Base-by-base conservation (phyloP, 2,797 vertebrate genomes). In the Hemitrygon akajei region DNA sequence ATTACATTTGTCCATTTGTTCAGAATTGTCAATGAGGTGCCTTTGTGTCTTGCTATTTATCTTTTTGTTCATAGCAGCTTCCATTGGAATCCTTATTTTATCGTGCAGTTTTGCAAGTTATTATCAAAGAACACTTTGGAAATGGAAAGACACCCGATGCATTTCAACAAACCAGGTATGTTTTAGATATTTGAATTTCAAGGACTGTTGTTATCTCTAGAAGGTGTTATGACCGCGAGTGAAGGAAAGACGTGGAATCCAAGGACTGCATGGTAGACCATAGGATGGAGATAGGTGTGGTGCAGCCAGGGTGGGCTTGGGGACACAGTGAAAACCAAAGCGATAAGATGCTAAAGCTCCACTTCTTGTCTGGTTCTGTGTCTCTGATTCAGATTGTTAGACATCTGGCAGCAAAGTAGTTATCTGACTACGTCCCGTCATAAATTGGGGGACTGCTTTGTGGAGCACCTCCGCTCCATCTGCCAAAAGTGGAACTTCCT, bases 51-150 rank as follows among this genome's bases (percentile, higher is more conserved):
- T 0, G 18, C 27, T 69, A 16, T 86, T 58, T 94, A 71, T 73
- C 93, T n/a, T 81, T 94, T 95, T 94, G 22, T 94, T 94, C 95
- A 95, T 96, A 96, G 71, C 95, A 99, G 99, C 98, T 99, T 94
- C 97, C 98, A 95, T 98, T 97, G 95, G 98, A 99, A 95, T 99
- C 99, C 66, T 96, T 99, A 94, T 99, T 99, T 96, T 99, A 98
- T 96, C 97, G 99, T 95, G 99, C 98, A 0, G 97, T 99, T 81
- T 97, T 99, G 93, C 99, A 99, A 93, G 98, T 98, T 94, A 98
- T 99, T 95, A 97, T 99, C 95, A 97, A 97, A 96, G 98, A 99
- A 95, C 97, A 96, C 89, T 99, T 98, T 95, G 95, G 97, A 95
- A 93, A 58, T 20, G 73, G 71, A 58, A 76, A 93, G 71, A 16